These are phyloP conservation scores for Panzeria rudis DNA, from an alignment of 2,888 invertebrate genomes.

Conservation along the genomic window DNA sequence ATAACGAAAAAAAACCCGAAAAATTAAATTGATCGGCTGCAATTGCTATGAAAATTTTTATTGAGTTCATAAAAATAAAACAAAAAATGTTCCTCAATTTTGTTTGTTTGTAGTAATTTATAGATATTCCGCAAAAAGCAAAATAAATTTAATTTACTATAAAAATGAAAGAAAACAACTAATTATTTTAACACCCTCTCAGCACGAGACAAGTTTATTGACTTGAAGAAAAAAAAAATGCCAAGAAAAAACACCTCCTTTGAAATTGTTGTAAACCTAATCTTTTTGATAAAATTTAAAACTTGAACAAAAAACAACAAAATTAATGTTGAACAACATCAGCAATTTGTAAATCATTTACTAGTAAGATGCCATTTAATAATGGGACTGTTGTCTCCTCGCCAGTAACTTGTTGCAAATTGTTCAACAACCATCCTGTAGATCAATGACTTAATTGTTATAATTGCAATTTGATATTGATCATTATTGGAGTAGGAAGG, in stretches of 20 bases:
- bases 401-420: constrained; percentile 32
- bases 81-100: constrained; percentile 34
- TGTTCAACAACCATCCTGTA: constrained; percentile 42
- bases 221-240: constrained; percentile 1
- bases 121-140: constrained; percentile 27
- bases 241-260: neutral
- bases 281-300: neutral
- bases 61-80: constrained; percentile 56
- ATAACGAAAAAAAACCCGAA: neutral
- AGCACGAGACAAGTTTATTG: constrained; percentile 62
- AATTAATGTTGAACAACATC: constrained; percentile 40
- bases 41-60: constrained; percentile 37
- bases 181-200: constrained; percentile 66
- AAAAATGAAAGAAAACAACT: constrained; percentile 46
- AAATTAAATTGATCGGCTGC: constrained; percentile 4
- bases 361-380: constrained; percentile 47
- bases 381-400: constrained; percentile 9
- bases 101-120: neutral
- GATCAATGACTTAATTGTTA: constrained; percentile 72
- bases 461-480: constrained; percentile 67
- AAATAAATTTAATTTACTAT: constrained; percentile 5
- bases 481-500: constrained; percentile 61
- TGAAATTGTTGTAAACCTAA: neutral
- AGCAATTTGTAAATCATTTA: constrained; percentile 65
- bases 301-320: constrained; percentile 1